These are phyloP conservation scores for Amblyraja radiata DNA, from an alignment of 2,797 vertebrate species.

Conservation along the genomic window DNA sequence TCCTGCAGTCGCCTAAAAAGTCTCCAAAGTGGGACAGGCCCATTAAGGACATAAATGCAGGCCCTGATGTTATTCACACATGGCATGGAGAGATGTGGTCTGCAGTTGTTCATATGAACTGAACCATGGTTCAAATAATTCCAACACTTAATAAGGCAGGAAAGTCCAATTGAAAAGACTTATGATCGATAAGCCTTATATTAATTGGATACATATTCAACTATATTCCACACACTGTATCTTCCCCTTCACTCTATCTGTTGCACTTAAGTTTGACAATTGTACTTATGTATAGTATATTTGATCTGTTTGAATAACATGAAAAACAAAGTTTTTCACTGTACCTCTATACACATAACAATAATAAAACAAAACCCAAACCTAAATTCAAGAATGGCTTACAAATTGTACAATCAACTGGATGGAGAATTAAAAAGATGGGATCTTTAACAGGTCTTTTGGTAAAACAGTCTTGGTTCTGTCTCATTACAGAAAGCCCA, in stretches of 20 bases:
- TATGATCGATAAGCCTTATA: background rate
- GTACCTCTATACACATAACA: too few relatives aligned
- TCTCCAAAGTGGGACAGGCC: too few relatives aligned
- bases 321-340: too few relatives aligned
- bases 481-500: background rate
- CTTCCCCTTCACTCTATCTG: too few relatives aligned
- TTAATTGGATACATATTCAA: background rate
- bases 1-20: background rate
- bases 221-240: too few relatives aligned
- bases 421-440: background rate
- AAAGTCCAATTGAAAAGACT: background rate
- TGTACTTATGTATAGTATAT: too few relatives aligned
- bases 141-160: background rate
- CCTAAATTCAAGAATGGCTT: background rate
- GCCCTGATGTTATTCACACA: background rate
- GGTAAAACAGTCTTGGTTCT: background rate
- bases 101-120: background rate
- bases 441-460: background rate
- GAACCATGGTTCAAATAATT: background rate
- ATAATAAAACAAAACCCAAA: too few relatives aligned
- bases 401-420: background rate
- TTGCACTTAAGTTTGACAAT: too few relatives aligned
- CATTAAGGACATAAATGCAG: background rate
- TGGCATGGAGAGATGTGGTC: background rate
- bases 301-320: too few relatives aligned